These are phyloP conservation scores for Lepilemur septentrionalis DNA, from an alignment of 2,797 vertebrate genomes.

Conservation along the genomic window DNA sequence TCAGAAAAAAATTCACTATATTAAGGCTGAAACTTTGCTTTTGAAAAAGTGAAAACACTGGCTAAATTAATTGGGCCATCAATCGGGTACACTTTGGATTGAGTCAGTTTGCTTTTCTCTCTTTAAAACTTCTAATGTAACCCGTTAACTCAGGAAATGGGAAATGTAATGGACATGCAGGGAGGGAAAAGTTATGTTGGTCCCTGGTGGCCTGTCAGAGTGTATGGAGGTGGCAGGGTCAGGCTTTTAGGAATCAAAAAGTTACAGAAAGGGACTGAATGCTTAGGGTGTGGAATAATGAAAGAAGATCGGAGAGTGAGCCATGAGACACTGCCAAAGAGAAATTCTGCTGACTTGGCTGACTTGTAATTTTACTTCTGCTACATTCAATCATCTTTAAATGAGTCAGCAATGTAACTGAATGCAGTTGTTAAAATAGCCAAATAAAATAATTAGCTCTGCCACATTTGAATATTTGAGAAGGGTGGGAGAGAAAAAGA, in stretches of 20 bases:
- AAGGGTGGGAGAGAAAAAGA: neutral
- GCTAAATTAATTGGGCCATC: neutral
- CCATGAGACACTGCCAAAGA: neutral
- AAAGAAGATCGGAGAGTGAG: neutral
- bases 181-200: neutral
- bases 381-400: conserved; percentile 25
- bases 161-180: neutral
- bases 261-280: neutral
- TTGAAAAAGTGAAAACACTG: neutral
- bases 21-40: neutral
- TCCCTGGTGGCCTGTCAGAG: neutral
- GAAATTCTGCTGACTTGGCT: conserved; percentile 41
- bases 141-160: neutral
- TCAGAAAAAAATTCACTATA: conserved; percentile 2
- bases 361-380: conserved; percentile 6
- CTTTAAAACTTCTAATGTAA: neutral
- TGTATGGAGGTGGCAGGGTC: neutral
- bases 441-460: conserved; percentile 39
- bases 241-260: neutral
- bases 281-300: neutral
- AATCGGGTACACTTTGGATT: neutral
- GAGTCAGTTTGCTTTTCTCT: conserved; percentile 32
- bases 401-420: conserved; percentile 49
- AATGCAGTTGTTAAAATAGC: conserved; percentile 65
- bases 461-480: neutral